phyloP scores from a whole-genome alignment of 2,113 vertebrate genomes.

The Peromyscus leucopus region DNA sequence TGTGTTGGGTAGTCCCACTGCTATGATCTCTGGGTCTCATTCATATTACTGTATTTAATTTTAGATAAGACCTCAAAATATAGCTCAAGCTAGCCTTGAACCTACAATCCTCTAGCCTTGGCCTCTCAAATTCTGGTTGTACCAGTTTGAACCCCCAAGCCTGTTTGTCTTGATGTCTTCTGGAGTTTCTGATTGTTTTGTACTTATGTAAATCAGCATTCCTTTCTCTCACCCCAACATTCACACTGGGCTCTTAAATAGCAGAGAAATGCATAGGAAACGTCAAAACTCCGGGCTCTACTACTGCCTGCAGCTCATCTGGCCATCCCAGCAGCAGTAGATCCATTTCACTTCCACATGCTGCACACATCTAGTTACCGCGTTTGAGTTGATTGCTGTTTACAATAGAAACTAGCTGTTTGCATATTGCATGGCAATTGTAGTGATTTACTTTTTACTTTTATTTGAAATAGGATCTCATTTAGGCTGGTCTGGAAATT shows the following conservation, averaged over 20 bases:
- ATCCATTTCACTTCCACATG: not conserved
- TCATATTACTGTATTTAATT: not conserved
- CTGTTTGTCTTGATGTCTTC: not conserved
- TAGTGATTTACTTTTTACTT: not conserved
- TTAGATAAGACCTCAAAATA: not conserved
- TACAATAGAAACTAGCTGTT: not conserved
- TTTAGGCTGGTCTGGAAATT: not conserved
- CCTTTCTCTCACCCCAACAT: fast-evolving
- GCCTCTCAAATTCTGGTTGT: not conserved
- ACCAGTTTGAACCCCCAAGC: not conserved
- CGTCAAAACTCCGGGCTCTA: not conserved
- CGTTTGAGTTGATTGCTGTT: not conserved
- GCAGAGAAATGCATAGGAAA: not conserved
- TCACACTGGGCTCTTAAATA: not conserved
- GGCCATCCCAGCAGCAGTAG: not conserved
- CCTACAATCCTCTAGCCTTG: not conserved
- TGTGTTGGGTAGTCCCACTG: not conserved
- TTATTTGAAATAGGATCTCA: not conserved
- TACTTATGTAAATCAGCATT: not conserved
- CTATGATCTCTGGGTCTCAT: not conserved
- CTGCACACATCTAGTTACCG: not conserved
- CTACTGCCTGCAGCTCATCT: not conserved
- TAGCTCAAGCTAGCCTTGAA: not conserved
- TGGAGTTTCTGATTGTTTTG: not conserved
- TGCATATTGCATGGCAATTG: not conserved